A percentile compares a stretch with the other conserved stretches of the same genome.
Conservation (phyloP, 1,140 invertebrate species). For the Heliconius melpomene region DNA sequence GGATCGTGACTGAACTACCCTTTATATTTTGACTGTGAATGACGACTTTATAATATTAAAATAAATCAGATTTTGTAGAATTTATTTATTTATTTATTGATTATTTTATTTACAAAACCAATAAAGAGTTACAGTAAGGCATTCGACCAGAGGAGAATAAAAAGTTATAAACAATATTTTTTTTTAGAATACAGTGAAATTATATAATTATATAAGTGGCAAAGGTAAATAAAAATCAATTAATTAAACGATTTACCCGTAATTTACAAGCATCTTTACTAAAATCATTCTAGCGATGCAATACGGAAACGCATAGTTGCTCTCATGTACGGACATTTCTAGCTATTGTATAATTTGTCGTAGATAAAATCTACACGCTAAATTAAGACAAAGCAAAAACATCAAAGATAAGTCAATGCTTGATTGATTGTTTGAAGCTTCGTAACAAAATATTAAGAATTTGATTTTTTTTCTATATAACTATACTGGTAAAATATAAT, state of each 20-base stretch:
- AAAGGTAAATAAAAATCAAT: not conserved
- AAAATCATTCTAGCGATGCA: constrained; percentile 11
- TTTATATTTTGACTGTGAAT: no score
- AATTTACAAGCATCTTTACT: not conserved
- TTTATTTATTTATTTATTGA: no score
- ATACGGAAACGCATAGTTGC: constrained; percentile 17
- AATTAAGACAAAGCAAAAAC: no score
- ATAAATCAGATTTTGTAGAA: no score
- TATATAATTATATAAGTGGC: no score
- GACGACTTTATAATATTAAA: no score
- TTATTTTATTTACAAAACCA: no score
- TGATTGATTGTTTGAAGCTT: not conserved
- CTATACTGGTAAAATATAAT: not conserved
- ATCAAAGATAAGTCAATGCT: not conserved
- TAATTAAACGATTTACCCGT: not conserved
- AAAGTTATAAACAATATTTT: no score
- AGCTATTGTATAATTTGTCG: constrained; percentile 12
- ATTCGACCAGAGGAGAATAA: no score
- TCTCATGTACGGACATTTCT: not conserved
- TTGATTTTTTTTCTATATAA: not conserved
- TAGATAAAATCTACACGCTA: not conserved
- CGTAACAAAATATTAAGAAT: not conserved
- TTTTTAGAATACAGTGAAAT: no score
- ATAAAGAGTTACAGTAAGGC: no score
- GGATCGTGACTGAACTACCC: no score